phyloP scores from a whole-genome alignment of 1,140 invertebrate species.

The Arctopsyche grandis region DNA sequence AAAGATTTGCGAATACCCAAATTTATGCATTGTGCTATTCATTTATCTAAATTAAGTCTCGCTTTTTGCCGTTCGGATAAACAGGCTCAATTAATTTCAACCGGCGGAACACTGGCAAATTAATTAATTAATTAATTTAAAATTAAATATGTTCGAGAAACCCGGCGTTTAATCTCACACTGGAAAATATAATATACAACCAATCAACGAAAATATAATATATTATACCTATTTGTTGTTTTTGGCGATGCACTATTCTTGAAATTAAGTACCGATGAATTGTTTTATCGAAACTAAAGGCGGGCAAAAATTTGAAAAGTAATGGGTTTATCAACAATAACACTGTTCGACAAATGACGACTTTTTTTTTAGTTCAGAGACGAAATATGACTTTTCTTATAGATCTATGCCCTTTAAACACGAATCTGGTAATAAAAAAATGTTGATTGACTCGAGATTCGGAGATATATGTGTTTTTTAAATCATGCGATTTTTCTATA shows the following conservation, averaged over 20 bases:
- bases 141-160: background rate
- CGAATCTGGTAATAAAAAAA: too few species aligned
- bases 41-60: conserved; percentile 3
- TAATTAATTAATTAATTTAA: conserved; percentile 7
- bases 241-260: background rate
- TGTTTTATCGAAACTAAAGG: background rate
- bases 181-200: background rate
- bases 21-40: conserved; percentile 1
- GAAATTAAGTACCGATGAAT: background rate
- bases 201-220: too few species aligned
- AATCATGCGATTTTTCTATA: too few species aligned
- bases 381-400: too few species aligned
- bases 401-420: too few species aligned
- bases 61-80: background rate
- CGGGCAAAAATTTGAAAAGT: background rate
- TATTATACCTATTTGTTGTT: too few species aligned
- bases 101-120: conserved; percentile 3
- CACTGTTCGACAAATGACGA: too few species aligned
- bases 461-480: too few species aligned
- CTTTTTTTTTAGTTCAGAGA: too few species aligned
- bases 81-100: conserved; percentile 7
- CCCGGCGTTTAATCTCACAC: background rate
- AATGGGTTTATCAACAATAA: background rate
- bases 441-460: too few species aligned
- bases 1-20: background rate